Base-by-base conservation (phyloP, 2,797 vertebrate species). In the Leuciscus waleckii region DNA sequence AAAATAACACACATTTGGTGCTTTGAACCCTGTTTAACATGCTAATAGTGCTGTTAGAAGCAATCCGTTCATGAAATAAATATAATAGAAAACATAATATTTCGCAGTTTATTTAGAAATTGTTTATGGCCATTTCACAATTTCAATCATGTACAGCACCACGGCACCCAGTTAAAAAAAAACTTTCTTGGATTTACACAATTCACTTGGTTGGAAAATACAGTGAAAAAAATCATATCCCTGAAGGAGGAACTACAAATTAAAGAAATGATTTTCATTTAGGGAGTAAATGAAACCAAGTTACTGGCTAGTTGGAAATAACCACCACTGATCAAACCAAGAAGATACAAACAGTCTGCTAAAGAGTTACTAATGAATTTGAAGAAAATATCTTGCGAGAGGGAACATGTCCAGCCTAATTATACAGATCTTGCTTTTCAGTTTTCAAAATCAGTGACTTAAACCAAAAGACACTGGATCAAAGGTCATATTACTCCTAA, bases 401-500 rank as follows among this genome's bases (percentile, higher is more conserved):
- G 17, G n/a, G 29, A 65, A 63, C n/a, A 2, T 21, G 10, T 26
- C 39, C 39, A 41, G 56, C 74, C 32, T 56, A 16, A 76, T 37
- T 56, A 39, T 5, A 56, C 51, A 43, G 8, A 29, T 21, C n/a
- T 43, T 19, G 17, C 11, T 49, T 51, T 67, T 51, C 61, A 32
- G 26, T 29, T 63, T 56, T 77, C 13, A 63, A 26, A 23, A 67
- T 68, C 26, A 65, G 29, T 35, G 11, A 68, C 41, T 69, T n/a
- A 65, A 67, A 79, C 29, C 9, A 81, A 49, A n/a, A 67, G 84
- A 74, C 29, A 63, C 49, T 16, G 43, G 68, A 74, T 61, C 56
- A 63, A 69, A 73, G 51, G 43, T 51, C 26, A 39, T 54, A 39
- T 68, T 81, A 51, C 63, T 51, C 41, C 63, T 81, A 69, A 81